Evolutionary conservation across 2,113 vertebrate genomes (phyloP).

Genomic region (Proterorhinus semilunaris): DNA sequence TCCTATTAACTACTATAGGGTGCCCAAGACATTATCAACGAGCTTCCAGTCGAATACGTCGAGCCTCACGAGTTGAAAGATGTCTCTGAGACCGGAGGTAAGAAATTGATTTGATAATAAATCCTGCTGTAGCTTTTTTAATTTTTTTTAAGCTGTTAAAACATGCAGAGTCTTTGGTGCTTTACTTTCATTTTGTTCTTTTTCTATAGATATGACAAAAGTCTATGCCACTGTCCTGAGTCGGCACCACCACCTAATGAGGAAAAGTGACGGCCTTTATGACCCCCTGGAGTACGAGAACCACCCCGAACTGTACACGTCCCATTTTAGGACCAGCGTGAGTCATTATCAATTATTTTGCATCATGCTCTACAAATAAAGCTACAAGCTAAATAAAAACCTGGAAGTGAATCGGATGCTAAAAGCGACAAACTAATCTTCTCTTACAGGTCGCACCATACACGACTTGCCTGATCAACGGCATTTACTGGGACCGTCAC

Average conservation of each 20-base stretch:
- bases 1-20: slow-evolving; percentile 75
- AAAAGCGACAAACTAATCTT: neutral
- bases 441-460: slow-evolving; percentile 88
- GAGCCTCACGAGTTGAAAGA: slow-evolving; percentile 92
- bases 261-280: slow-evolving; percentile 88
- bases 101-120: neutral
- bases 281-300: slow-evolving; percentile 91
- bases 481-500: slow-evolving; percentile 95
- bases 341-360: slow-evolving; percentile 55
- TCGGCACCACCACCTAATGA: slow-evolving; percentile 93
- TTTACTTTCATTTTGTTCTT: neutral
- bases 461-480: slow-evolving; percentile 94
- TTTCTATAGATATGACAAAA: slow-evolving; percentile 83
- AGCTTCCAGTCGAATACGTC: slow-evolving; percentile 94
- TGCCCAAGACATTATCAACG: slow-evolving; percentile 92
- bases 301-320: slow-evolving; percentile 90
- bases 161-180: neutral
- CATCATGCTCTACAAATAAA: too few species aligned
- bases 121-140: too few species aligned
- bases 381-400: too few species aligned
- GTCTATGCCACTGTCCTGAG: slow-evolving; percentile 95
- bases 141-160: neutral
- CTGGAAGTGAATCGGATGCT: too few species aligned
- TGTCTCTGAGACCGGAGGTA: slow-evolving; percentile 89
- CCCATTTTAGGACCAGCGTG: slow-evolving; percentile 89